Conservation (phyloP, 2,888 invertebrate species). For the Aphodius sticticus region DNA sequence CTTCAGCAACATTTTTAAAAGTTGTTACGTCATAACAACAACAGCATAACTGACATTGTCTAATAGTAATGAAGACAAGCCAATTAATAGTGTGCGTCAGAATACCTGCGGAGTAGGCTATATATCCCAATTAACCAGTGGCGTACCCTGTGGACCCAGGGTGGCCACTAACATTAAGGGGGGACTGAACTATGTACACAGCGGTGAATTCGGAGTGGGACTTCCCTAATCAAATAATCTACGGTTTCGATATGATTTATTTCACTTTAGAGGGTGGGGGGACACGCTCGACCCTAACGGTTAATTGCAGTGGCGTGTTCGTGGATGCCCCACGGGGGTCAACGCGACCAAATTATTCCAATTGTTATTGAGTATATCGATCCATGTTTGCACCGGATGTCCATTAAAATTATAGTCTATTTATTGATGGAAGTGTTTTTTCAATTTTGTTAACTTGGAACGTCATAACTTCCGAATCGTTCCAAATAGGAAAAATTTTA, state of each 20-base stretch:
- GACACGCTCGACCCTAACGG: neutral
- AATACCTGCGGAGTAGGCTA: too few species aligned
- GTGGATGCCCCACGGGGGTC: neutral
- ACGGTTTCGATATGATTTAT: slow-evolving; percentile 4
- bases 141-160: neutral
- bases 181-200: neutral
- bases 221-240: neutral
- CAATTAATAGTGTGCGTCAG: too few species aligned
- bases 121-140: neutral
- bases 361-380: neutral
- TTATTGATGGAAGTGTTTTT: neutral
- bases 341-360: neutral
- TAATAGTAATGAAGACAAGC: too few species aligned
- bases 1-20: too few species aligned
- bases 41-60: too few species aligned
- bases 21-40: too few species aligned
- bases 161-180: neutral
- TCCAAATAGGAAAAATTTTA: too few species aligned
- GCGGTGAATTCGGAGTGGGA: neutral
- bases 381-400: neutral
- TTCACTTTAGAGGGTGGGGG: neutral
- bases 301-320: slow-evolving; percentile 4
- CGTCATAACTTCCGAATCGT: too few species aligned
- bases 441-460: too few species aligned
- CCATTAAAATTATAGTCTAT: neutral